These are phyloP conservation scores for Echinometra lucunter DNA, from an alignment of 53 echinoderm and acorn worm species.

Conservation along the genomic window DNA sequence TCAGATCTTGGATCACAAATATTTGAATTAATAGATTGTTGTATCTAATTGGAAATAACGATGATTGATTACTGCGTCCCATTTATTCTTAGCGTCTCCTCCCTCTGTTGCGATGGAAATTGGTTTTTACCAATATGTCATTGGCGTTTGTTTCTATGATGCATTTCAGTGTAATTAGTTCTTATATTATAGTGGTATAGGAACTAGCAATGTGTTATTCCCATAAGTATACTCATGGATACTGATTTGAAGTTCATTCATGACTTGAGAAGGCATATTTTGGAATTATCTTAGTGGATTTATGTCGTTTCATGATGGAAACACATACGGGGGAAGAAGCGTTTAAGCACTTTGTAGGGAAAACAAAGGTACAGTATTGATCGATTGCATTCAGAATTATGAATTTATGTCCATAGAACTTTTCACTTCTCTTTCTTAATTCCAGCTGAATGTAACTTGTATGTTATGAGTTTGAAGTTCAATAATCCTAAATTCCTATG, in stretches of 20 bases:
- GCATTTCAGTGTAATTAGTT: conserved; percentile 13
- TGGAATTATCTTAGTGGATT: background rate
- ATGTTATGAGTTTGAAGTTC: background rate
- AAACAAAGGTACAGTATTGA: conserved; percentile 24
- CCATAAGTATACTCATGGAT: background rate
- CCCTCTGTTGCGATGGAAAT: conserved; percentile 21
- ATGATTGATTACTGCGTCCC: background rate
- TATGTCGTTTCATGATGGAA: conserved; percentile 12
- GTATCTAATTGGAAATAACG: background rate
- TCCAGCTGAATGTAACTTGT: background rate
- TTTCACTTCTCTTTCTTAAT: background rate
- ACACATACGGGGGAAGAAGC: background rate
- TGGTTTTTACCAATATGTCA: background rate
- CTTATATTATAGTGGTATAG: background rate
- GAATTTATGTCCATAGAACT: no score
- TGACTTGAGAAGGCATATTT: background rate
- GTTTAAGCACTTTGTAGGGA: conserved; percentile 47
- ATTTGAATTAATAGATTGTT: background rate
- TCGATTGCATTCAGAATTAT: background rate
- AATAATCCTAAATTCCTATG: no score
- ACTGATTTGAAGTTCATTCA: background rate
- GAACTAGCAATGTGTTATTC: background rate
- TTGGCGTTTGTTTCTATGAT: conserved; percentile 9
- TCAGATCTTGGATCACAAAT: background rate
- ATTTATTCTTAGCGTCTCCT: background rate